Evolutionary conservation across 2,113 vertebrate genomes (phyloP), one percentile per base, ranked within the genome.

Genomic region (Tyrannus savana): DNA sequence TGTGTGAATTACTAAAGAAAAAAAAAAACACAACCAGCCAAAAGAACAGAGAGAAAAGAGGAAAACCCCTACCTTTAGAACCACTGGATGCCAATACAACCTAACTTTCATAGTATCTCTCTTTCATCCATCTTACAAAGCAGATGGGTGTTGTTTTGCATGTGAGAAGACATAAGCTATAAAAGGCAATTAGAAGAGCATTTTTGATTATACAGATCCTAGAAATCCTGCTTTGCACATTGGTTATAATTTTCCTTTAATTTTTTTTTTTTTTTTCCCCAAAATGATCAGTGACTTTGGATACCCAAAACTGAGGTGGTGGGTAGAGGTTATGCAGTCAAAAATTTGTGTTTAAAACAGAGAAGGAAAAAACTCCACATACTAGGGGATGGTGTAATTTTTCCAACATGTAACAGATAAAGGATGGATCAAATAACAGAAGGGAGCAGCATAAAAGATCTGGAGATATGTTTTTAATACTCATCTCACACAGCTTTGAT

Each of bases 241-340:
- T 66, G 10, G 13, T 76, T 16, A 28, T 39, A 24, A 17, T 31
- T 68, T 84, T 67, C 73, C 12, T 7, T 47, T 67, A 19, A 4
- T 71, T 30, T 1, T 9, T 4, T 1, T 1, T 9, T 4, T 1
- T 9, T 4, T 80, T 72, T 37, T 28, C 18, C 19, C 10, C 9
- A 25, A 39, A 72, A 14, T 27, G 19, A 3, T 6, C 14, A 46
- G 9, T 64, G 44, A 37, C 41, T 87, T 63, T 62, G 47, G 14
- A 55, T 63, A 14, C 13, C 23, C 21, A 4, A 49, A 30, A 53
- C 7, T 31, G 27, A 24, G 53, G 12, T 60, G 24, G 12, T 16
- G 47, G 24, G n/a, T 17, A 6, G 10, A 6, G 10, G 12, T 64
- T 21, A 10, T 3, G 10, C 2, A 58, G 46, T 62, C 19, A 15